Conservation (phyloP, 1,140 invertebrate genomes). For the Harlomillsia oculata region DNA sequence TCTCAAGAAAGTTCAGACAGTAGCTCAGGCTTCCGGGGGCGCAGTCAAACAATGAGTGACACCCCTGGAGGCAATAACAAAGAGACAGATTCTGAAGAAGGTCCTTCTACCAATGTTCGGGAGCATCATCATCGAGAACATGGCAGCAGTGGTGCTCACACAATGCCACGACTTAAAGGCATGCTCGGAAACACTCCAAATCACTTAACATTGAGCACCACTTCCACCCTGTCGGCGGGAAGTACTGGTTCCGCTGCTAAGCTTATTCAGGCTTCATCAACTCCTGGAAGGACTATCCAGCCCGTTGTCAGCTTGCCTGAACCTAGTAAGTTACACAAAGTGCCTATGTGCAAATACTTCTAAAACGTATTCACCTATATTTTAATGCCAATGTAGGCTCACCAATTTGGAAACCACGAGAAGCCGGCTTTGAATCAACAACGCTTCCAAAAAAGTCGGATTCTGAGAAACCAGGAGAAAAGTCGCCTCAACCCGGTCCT, state of each 20-base stretch:
- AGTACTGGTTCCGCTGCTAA: slow-evolving; percentile 86
- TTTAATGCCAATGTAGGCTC: slow-evolving; percentile 54
- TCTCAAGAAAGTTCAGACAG: slow-evolving; percentile 37
- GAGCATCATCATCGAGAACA: slow-evolving; percentile 49
- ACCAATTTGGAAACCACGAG: slow-evolving; percentile 82
- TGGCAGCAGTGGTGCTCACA: slow-evolving; percentile 39
- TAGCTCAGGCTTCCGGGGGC: slow-evolving; percentile 56
- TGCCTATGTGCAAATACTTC: neutral
- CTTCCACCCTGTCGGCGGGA: slow-evolving; percentile 84
- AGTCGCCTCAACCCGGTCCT: slow-evolving; percentile 5
- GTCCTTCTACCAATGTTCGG: slow-evolving; percentile 61
- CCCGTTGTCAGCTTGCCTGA: slow-evolving; percentile 66
- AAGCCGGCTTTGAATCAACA: slow-evolving; percentile 38
- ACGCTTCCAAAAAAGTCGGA: slow-evolving; percentile 32
- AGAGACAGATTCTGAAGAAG: slow-evolving; percentile 40
- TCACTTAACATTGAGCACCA: slow-evolving; percentile 82
- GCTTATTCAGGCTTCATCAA: slow-evolving; percentile 84
- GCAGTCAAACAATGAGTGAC: slow-evolving; percentile 83
- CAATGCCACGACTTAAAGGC: slow-evolving; percentile 42
- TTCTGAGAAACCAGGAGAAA: slow-evolving; percentile 5
- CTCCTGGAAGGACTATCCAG: slow-evolving; percentile 78
- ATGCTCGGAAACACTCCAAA: slow-evolving; percentile 72
- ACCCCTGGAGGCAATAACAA: slow-evolving; percentile 38
- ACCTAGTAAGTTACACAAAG: slow-evolving; percentile 55
- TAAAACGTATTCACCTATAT: neutral